These are phyloP conservation scores for Drosophila differens DNA, from an alignment of 2,888 invertebrate genomes.

Conservation along the genomic window DNA sequence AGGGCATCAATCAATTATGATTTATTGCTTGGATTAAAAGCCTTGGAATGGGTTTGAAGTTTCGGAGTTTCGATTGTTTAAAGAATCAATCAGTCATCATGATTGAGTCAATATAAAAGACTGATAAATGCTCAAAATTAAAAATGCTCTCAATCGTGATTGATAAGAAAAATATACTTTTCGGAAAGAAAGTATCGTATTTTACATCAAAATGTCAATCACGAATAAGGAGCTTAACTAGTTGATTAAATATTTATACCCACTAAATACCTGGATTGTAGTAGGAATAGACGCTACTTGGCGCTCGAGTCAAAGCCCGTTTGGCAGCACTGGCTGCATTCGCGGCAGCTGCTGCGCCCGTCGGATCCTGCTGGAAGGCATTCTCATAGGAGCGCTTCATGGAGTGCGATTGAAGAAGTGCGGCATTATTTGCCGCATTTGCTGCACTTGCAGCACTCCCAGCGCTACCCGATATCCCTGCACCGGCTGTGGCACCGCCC, in stretches of 20 bases:
- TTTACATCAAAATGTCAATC: neutral
- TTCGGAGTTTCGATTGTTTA: constrained; percentile 14
- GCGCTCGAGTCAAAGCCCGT: constrained; percentile 81
- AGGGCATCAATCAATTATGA: constrained; percentile 13
- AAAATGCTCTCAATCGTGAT: neutral
- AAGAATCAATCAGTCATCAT: constrained; percentile 6
- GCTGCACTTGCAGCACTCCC: constrained; percentile 51
- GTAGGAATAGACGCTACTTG: constrained; percentile 75
- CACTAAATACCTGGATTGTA: constrained; percentile 83
- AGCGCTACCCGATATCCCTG: constrained; percentile 37
- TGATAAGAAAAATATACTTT: neutral
- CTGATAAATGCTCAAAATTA: neutral
- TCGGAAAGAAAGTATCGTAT: neutral
- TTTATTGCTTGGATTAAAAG: neutral
- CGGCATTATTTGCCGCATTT: constrained; percentile 40
- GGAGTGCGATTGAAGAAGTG: constrained; percentile 77
- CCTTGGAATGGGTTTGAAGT: constrained; percentile 66
- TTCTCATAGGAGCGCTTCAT: constrained; percentile 90
- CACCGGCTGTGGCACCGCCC: constrained; percentile 34
- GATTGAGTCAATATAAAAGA: neutral
- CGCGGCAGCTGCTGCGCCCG: constrained; percentile 72
- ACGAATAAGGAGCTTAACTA: neutral
- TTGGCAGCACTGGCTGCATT: constrained; percentile 81
- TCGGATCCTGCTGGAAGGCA: constrained; percentile 88
- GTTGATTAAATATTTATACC: neutral